Conservation (phyloP, 2,797 vertebrate genomes). For the Cetoscarus ocellatus region DNA sequence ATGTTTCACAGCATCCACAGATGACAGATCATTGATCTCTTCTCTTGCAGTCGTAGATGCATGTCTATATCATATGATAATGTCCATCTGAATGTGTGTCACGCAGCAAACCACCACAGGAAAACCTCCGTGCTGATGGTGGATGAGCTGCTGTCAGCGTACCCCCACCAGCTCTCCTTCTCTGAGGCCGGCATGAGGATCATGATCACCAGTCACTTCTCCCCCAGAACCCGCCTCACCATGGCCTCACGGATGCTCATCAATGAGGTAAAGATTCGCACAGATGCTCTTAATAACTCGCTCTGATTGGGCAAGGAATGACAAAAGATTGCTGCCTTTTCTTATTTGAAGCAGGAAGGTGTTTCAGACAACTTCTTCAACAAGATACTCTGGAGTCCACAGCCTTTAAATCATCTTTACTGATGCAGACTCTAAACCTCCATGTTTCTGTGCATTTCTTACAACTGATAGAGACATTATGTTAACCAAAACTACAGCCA, state of each 20-base stretch:
- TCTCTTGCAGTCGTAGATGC: neutral
- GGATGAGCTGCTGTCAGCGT: slow-evolving; percentile 95
- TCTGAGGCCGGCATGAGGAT: slow-evolving; percentile 97
- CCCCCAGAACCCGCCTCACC: slow-evolving; percentile 95
- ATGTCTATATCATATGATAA: neutral
- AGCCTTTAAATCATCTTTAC: slow-evolving; percentile 10
- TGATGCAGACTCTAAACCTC: too few relatives aligned
- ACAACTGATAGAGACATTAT: neutral
- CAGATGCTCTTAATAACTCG: neutral
- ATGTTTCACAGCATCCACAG: too few relatives aligned
- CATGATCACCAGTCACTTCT: slow-evolving; percentile 99
- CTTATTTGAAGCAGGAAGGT: slow-evolving; percentile 12
- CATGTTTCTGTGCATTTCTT: neutral
- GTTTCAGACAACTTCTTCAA: slow-evolving; percentile 31
- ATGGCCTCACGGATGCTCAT: slow-evolving; percentile 99
- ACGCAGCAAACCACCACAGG: slow-evolving; percentile 90
- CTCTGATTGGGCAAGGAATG: slow-evolving; percentile 7
- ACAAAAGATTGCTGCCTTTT: slow-evolving; percentile 13
- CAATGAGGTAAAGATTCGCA: slow-evolving; percentile 88
- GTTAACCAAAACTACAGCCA: too few relatives aligned
- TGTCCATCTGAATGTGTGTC: neutral
- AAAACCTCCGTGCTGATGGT: slow-evolving; percentile 98
- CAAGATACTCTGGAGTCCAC: slow-evolving; percentile 18
- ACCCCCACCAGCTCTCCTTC: slow-evolving; percentile 97
- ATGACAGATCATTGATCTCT: neutral